Evolutionary conservation across 2,888 invertebrate species (phyloP).

Genomic region (Megalurothrips usitatus): DNA sequence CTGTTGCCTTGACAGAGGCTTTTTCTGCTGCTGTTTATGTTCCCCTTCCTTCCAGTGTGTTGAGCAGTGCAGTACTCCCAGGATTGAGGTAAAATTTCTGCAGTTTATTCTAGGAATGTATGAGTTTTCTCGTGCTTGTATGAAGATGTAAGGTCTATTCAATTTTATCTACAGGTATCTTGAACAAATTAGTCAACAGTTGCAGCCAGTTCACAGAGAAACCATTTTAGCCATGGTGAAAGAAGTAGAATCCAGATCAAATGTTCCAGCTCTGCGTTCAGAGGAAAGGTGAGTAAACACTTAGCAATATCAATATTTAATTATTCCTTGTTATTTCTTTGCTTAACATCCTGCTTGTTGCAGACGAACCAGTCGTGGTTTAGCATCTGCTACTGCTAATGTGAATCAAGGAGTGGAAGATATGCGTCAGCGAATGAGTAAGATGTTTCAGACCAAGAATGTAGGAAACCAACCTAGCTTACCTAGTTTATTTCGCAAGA

Average conservation of each 20-base stretch:
- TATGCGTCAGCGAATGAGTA: constrained; percentile 56
- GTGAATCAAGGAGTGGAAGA: constrained; percentile 57
- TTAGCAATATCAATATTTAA: background rate
- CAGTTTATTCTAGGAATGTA: background rate
- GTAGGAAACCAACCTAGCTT: constrained; percentile 46
- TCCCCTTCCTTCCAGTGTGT: constrained; percentile 50
- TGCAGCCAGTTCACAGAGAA: constrained; percentile 50
- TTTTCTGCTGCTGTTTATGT: constrained; percentile 57
- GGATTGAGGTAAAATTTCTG: constrained; percentile 48
- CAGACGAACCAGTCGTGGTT: constrained; percentile 45
- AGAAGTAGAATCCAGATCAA: constrained; percentile 52
- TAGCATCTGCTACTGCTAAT: constrained; percentile 46
- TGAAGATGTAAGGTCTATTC: constrained; percentile 7
- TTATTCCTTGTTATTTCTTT: constrained; percentile 23
- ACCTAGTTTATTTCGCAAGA: constrained; percentile 50
- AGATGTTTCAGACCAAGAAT: constrained; percentile 52
- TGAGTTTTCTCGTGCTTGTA: background rate
- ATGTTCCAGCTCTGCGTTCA: constrained; percentile 41
- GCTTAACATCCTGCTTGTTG: constrained; percentile 19
- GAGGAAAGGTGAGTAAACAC: constrained; percentile 43
- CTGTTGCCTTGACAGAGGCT: constrained; percentile 59
- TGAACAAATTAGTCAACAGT: constrained; percentile 49
- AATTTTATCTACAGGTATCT: constrained; percentile 45
- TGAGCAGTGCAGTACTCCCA: constrained; percentile 49
- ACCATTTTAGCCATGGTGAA: constrained; percentile 51